Percentiles rank a stretch among this genome's conserved stretches.
Conservation (phyloP, 2,797 vertebrate species). For the Knipowitschia caucasica region DNA sequence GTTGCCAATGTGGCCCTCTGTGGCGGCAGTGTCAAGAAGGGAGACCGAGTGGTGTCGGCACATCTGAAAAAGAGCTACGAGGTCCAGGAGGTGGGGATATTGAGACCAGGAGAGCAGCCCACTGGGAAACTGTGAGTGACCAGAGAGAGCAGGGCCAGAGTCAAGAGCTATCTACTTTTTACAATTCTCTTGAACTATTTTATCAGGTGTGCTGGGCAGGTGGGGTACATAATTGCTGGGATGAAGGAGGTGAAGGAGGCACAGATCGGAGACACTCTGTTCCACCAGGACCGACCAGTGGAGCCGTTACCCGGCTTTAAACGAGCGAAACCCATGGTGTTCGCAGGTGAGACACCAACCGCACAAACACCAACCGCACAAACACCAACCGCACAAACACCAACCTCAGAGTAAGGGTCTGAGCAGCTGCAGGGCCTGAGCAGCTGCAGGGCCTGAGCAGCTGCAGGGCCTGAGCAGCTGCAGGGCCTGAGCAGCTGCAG, state of each 20-base stretch:
- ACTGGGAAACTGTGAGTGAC: constrained; percentile 86
- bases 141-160: too few species aligned
- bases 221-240: constrained; percentile 92
- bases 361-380: not conserved
- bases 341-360: constrained; percentile 81
- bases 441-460: too few species aligned
- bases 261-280: constrained; percentile 95
- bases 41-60: constrained; percentile 84
- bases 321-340: constrained; percentile 95
- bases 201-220: constrained; percentile 91
- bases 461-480: too few species aligned
- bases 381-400: not conserved
- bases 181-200: not conserved
- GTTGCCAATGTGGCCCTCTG: constrained; percentile 88
- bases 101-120: constrained; percentile 84
- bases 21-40: constrained; percentile 84
- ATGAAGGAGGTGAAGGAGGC: constrained; percentile 98
- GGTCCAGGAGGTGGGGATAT: constrained; percentile 90
- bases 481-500: too few species aligned
- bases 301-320: constrained; percentile 92
- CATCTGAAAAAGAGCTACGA: constrained; percentile 87
- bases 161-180: too few species aligned
- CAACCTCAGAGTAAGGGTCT: too few species aligned
- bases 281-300: constrained; percentile 85
- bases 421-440: too few species aligned